Conservation (phyloP, 1,140 invertebrate genomes). For the Venturia canescens region DNA sequence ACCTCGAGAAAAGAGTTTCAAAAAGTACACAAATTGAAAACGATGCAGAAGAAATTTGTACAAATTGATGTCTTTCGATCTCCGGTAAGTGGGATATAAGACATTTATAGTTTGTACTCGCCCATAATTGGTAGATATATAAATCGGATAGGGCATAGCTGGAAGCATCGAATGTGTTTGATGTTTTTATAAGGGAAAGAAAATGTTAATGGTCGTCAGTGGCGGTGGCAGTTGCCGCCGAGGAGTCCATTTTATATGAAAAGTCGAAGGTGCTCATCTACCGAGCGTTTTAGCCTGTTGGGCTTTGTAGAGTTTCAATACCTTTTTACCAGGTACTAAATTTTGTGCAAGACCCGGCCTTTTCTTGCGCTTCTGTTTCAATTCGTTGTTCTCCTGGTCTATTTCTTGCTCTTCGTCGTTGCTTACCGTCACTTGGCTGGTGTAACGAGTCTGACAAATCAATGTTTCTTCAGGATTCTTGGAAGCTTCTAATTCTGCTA, state of each 20-base stretch:
- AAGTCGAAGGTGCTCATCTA: slow-evolving; percentile 66
- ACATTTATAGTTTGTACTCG: too few relatives aligned
- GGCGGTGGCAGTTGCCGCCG: too few relatives aligned
- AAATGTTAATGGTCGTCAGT: too few relatives aligned
- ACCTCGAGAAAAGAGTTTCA: too few relatives aligned
- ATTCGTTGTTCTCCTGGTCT: slow-evolving; percentile 78
- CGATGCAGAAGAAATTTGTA: too few relatives aligned
- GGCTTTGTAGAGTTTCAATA: slow-evolving; percentile 86
- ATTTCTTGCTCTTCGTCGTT: slow-evolving; percentile 74
- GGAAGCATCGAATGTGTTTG: too few relatives aligned
- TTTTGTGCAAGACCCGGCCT: slow-evolving; percentile 86
- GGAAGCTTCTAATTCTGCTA: slow-evolving; percentile 77
- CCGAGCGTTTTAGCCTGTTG: slow-evolving; percentile 78
- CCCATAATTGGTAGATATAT: too few relatives aligned
- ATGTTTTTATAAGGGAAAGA: background rate
- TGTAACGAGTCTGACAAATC: slow-evolving; percentile 74
- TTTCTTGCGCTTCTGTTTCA: slow-evolving; percentile 81
- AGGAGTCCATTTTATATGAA: background rate
- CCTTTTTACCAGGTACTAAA: slow-evolving; percentile 90
- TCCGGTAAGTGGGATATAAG: too few relatives aligned
- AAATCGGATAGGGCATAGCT: too few relatives aligned
- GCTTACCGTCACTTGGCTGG: slow-evolving; percentile 58
- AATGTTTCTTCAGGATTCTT: slow-evolving; percentile 76
- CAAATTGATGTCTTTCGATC: too few relatives aligned
- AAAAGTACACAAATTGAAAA: too few relatives aligned